Evolutionary conservation across 2,113 vertebrate genomes (phyloP), one percentile per base, ranked within the genome.

Genomic region (Crotophaga sulcirostris): DNA sequence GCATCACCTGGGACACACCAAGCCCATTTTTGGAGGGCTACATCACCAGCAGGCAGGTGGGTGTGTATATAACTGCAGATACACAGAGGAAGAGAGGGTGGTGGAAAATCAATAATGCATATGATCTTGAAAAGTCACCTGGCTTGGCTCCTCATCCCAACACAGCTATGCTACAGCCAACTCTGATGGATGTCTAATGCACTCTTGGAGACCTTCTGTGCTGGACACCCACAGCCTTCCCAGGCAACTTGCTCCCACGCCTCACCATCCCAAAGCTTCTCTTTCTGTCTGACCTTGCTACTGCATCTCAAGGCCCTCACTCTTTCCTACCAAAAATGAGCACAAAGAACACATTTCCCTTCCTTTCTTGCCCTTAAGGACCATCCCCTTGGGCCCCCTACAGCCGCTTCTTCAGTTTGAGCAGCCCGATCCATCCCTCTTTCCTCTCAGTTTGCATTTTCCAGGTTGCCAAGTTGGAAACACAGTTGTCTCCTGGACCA

Each of bases 31-130:
- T 5, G 2, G 36, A 54, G 64, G 55, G n/a, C 31, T 89, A 2
- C 38, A 18, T 52, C 73, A 47, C 68, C 75, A 55, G 26, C 23
- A 36, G 64, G 45, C 24, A 73, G 63, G 12, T 38, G 68, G 72
- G 62, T 44, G 6, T 47, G n/a, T 64, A 26, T 55, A 11, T 25
- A 93, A 42, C 76, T 77, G 63, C 76, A 89, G 89, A 84, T 34
- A 54, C 25, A 45, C 3, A 0, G 42, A 81, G 76, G 58, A 81
- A 95, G 80, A 80, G 83, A 90, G 29, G 40, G 31, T 81, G 91
- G 93, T 55, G 66, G 84, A 90, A 96, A 94, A 96, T 86, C 89
- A 89, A 86, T 94, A 86, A 86, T 21, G 40, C n/a, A 16, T 66
- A 25, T 70, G 83, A 78, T 67, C 72, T 86, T 13, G 17, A 89